Percentiles rank a stretch among this genome's conserved stretches.
Evolutionary conservation across 2,797 vertebrate genomes (phyloP).

Genomic region (Pipistrellus pygmaeus): DNA sequence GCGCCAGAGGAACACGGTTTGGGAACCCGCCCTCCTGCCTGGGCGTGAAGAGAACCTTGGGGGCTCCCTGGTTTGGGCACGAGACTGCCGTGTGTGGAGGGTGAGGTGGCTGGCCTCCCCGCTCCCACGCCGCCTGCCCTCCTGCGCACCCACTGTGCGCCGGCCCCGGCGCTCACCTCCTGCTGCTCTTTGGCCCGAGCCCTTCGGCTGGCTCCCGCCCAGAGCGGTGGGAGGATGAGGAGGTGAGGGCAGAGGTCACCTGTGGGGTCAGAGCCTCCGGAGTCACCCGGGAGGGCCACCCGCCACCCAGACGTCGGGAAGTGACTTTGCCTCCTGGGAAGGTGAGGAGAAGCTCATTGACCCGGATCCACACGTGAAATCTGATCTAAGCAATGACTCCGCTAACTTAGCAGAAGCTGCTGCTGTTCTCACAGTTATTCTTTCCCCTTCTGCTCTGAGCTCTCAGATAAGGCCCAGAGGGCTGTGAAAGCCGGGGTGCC

Average conservation of each 20-base stretch:
- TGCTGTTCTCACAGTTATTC: constrained; percentile 64
- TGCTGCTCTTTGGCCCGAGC: neutral
- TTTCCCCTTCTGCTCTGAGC: neutral
- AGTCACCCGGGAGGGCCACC: neutral
- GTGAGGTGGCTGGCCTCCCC: too few relatives aligned
- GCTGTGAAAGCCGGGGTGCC: neutral
- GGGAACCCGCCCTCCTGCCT: neutral
- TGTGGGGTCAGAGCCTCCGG: neutral
- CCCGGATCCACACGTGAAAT: constrained; percentile 54
- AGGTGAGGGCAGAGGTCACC: neutral
- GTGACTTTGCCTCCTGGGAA: neutral
- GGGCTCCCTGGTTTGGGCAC: neutral
- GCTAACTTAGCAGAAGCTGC: constrained; percentile 80
- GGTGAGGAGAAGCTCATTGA: constrained; percentile 66
- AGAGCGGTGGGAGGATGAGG: neutral
- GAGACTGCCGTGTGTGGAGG: neutral
- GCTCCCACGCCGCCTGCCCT: neutral
- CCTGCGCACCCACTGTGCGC: neutral
- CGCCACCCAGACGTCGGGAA: neutral
- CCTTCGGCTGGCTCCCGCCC: neutral
- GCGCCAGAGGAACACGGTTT: neutral
- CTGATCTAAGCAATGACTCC: constrained; percentile 71
- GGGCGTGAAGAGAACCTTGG: neutral
- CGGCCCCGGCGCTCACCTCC: neutral
- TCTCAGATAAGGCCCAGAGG: neutral